Conservation (phyloP, 2,888 invertebrate species). For the Ophion ventricosus region DNA sequence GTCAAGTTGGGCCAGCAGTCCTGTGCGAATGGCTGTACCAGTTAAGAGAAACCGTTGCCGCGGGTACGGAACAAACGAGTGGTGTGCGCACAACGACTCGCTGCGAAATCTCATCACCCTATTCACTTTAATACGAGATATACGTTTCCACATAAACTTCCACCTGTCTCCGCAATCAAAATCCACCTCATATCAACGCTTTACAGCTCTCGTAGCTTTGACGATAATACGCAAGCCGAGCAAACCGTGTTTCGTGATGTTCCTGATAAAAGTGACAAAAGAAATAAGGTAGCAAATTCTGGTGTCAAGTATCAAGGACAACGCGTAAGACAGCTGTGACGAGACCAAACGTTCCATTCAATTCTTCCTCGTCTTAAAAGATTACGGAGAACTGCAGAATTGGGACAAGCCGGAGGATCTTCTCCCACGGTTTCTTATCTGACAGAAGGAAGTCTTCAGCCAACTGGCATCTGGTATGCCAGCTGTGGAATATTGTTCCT, state of each 20-base stretch:
- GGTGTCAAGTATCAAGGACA: no score
- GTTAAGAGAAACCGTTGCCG: slow-evolving; percentile 22
- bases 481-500: no score
- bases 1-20: slow-evolving; percentile 34
- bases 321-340: no score
- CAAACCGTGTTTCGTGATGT: slow-evolving; percentile 35
- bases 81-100: slow-evolving; percentile 3
- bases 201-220: slow-evolving; percentile 25
- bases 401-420: no score
- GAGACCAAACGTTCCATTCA: no score
- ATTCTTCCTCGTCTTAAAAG: no score
- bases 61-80: slow-evolving; percentile 20
- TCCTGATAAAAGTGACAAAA: slow-evolving; percentile 23
- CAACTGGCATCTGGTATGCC: no score
- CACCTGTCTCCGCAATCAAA: background rate
- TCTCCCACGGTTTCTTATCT: no score
- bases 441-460: no score
- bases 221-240: slow-evolving; percentile 46
- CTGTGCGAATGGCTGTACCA: slow-evolving; percentile 9
- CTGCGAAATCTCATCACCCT: slow-evolving; percentile 27
- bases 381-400: no score
- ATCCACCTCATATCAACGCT: background rate
- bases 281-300: no score
- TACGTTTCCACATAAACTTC: background rate
- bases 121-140: slow-evolving; percentile 19